A percentile compares a stretch with the other conserved stretches of the same genome.
Evolutionary conservation across 1,140 invertebrate genomes (phyloP).

Genomic region (Ephestia elutella): DNA sequence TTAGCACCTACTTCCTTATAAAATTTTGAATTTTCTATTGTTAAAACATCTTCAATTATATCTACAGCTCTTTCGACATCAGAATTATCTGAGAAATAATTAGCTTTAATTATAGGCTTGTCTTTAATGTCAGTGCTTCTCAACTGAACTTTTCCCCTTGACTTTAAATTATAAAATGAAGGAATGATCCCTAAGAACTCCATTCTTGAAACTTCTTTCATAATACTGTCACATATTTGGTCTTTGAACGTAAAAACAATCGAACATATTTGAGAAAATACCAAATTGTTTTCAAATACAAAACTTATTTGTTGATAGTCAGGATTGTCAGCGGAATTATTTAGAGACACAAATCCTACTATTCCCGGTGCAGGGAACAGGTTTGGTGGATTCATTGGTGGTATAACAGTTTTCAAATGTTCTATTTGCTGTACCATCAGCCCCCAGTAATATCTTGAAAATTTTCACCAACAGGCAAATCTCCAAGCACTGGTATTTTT

Average conservation of each 20-base stretch:
- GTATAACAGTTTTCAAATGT: neutral
- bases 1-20: too few species aligned
- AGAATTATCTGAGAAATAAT: too few species aligned
- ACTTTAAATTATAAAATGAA: constrained; percentile 64
- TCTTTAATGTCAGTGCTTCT: constrained; percentile 69
- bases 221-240: neutral
- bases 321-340: neutral
- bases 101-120: constrained; percentile 71
- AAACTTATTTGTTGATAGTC: too few species aligned
- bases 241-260: constrained; percentile 8
- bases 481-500: constrained; percentile 42
- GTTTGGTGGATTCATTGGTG: neutral
- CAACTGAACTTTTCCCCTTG: constrained; percentile 67
- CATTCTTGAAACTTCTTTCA: neutral
- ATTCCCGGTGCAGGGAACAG: constrained; percentile 10
- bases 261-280: neutral
- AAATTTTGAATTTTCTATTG: too few species aligned
- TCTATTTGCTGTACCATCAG: constrained; percentile 9
- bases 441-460: constrained; percentile 62
- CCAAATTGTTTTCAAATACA: too few species aligned
- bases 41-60: too few species aligned
- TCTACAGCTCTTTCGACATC: too few species aligned
- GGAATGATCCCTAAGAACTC: constrained; percentile 5
- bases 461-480: constrained; percentile 77
- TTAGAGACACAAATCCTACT: constrained; percentile 5